Conservation (phyloP, 2,888 invertebrate species). For the Andrena bucephala region DNA sequence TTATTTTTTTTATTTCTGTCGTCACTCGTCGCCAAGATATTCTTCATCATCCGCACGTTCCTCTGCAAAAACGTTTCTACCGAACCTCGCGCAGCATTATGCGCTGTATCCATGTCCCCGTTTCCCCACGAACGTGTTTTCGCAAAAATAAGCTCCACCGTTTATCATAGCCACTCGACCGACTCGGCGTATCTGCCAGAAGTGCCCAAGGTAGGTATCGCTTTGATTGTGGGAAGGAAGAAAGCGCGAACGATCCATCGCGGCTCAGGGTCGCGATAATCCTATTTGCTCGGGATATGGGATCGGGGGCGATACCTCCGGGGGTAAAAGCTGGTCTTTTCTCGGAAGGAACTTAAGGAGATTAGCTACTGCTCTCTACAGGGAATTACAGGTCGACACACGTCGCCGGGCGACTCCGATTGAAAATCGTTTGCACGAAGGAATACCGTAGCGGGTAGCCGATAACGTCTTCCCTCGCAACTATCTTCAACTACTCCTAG, state of each 20-base stretch:
- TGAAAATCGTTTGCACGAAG: background rate
- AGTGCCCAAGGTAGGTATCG: constrained; percentile 18
- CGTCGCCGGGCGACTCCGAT: background rate
- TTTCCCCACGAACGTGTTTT: background rate
- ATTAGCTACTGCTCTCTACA: constrained; percentile 62
- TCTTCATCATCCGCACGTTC: constrained; percentile 11
- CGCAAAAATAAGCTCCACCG: background rate
- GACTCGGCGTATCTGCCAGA: background rate
- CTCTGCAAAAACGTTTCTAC: constrained; percentile 1
- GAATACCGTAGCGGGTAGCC: background rate
- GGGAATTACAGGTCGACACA: constrained; percentile 6
- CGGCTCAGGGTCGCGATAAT: constrained; percentile 57
- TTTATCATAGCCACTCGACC: background rate
- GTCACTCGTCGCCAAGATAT: constrained; percentile 1
- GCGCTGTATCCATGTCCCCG: constrained; percentile 1
- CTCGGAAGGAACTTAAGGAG: constrained; percentile 69
- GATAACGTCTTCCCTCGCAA: background rate
- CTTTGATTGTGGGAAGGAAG: constrained; percentile 45
- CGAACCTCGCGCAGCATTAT: background rate
- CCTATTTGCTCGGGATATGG: constrained; percentile 61
- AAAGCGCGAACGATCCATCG: constrained; percentile 45
- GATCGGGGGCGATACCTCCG: constrained; percentile 40
- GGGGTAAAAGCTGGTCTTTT: constrained; percentile 49
- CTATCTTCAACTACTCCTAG: background rate
- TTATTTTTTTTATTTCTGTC: background rate